Percentiles rank a stretch among this genome's conserved stretches.
phyloP scores from a whole-genome alignment of 2,888 invertebrate genomes.

The Ophion slaviceki region DNA sequence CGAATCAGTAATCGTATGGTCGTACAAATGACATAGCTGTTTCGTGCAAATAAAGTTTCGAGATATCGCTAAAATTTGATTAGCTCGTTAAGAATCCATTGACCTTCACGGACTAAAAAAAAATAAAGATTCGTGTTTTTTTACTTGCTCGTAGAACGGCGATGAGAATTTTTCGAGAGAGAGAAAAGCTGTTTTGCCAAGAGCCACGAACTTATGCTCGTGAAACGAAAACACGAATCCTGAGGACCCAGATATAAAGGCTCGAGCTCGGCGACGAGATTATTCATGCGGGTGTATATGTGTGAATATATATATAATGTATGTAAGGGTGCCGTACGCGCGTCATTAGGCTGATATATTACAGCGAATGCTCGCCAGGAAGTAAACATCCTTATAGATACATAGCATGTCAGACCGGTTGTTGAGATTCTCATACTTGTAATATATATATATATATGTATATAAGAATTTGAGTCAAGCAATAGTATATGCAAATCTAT shows the following conservation, averaged over 20 bases:
- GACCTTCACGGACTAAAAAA: background rate
- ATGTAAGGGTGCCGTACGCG: background rate
- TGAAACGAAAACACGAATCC: slow-evolving; percentile 21
- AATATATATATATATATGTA: background rate
- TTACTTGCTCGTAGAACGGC: background rate
- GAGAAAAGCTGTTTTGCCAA: background rate
- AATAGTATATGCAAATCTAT: background rate
- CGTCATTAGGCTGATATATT: slow-evolving; percentile 47
- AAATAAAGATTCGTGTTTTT: background rate
- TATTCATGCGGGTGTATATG: slow-evolving; percentile 2
- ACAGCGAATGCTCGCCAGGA: slow-evolving; percentile 55
- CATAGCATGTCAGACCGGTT: slow-evolving; percentile 40
- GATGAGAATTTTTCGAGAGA: no score
- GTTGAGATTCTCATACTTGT: slow-evolving; percentile 43
- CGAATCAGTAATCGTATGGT: no score
- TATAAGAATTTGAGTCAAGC: background rate
- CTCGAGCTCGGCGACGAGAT: slow-evolving; percentile 1
- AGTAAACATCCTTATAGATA: slow-evolving; percentile 64
- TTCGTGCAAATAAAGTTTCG: background rate
- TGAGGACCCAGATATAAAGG: background rate
- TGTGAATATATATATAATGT: background rate
- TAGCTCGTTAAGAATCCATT: slow-evolving; percentile 15
- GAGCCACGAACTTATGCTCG: background rate
- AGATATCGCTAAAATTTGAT: slow-evolving; percentile 13
- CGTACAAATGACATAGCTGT: no score